Evolutionary conservation across 2,888 invertebrate species (phyloP), one percentile per base, ranked within the genome.

Genomic region (Melieria picta): DNA sequence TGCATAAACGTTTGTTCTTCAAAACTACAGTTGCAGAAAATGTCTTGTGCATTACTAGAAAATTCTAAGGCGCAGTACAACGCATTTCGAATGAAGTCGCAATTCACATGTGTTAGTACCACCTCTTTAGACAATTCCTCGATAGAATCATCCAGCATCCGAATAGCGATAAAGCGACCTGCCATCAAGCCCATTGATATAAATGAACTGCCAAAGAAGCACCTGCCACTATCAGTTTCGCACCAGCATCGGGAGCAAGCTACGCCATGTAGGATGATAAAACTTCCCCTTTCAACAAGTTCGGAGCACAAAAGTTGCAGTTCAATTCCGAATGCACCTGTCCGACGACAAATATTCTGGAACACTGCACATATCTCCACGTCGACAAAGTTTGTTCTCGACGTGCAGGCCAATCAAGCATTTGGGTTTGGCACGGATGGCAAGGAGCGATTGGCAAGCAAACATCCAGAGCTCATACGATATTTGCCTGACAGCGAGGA

Each of bases 401-500:
- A 91, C 75, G 85, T 86, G 13, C 86, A 87, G 70, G 87, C 86
- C 0, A 87, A 87, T 73, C 82, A 84, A 48, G 85, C 85, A 3
- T 86, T 87, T 74, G 87, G 87, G 7, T 86, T 86, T 46, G 82
- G 84, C 9, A 83, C 82, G 0, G 86, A 86, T 67, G 84, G 90
- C 11, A 87, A 90, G 79, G 91, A 91, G 42, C 86, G 91, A 42
- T 80, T 91, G 11, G 91, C 90, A 72, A 89, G 90, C 70, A 91
- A 91, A 79, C 91, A 91, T 86, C 91, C 91, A 0, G 90, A 91
- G 74, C 82, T 91, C 30, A 91, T 91, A 80, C 90, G 90, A 16
- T 92, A 91, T 82, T 86, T 89, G 56, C 90, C 91, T 10, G 91
- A 92, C 81, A 88, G 88, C 42, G 90, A 91, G 80, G 91, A 92